Evolutionary conservation across 2,113 vertebrate species (phyloP).

Genomic region (Pheucticus melanocephalus): DNA sequence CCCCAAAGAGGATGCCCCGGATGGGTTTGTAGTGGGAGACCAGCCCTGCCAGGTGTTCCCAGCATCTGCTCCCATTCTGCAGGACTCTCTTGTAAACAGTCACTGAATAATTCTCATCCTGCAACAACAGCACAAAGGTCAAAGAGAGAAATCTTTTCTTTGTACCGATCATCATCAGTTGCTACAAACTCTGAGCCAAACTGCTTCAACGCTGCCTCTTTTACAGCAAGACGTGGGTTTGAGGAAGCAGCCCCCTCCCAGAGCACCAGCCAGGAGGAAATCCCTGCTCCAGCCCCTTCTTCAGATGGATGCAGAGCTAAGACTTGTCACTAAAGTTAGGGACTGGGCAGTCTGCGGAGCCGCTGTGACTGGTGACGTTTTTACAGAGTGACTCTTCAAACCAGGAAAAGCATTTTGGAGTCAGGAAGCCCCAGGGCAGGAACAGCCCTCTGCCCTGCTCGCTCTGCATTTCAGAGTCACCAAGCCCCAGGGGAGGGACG

Average conservation of each 20-base stretch:
- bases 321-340: not conserved
- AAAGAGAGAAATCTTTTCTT: not conserved
- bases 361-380: not conserved
- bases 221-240: fast-evolving
- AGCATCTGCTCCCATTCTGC: constrained; percentile 36
- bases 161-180: not conserved
- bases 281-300: not conserved
- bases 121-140: not conserved
- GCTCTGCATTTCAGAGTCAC: not conserved
- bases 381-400: not conserved
- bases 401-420: not conserved
- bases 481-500: not conserved
- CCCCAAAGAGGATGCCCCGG: constrained; percentile 85
- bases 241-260: not conserved
- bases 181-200: not conserved
- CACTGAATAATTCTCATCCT: constrained; percentile 84
- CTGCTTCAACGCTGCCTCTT: not conserved
- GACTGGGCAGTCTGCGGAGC: not conserved
- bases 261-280: not conserved
- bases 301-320: not conserved
- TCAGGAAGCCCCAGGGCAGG: not conserved
- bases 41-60: constrained; percentile 84
- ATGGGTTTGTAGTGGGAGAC: constrained; percentile 86
- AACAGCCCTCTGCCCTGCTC: not conserved
- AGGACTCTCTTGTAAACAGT: constrained; percentile 74